Evolutionary conservation across 2,888 invertebrate species (phyloP).

Genomic region (Arrhopalites spinosus): DNA sequence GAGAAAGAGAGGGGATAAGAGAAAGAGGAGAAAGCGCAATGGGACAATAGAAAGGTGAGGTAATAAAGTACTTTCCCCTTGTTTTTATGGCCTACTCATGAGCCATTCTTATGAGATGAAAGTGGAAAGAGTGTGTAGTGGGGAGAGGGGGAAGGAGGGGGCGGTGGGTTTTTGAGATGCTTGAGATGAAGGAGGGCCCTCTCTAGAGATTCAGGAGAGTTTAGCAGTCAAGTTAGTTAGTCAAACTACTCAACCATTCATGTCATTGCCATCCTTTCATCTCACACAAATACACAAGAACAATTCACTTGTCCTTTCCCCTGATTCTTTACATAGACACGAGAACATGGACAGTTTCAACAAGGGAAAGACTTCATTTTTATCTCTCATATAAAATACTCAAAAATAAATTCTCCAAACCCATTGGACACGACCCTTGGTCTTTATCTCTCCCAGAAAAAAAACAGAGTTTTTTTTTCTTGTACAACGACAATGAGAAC

Average conservation of each 20-base stretch:
- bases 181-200: slow-evolving; percentile 3
- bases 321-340: background rate
- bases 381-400: too few relatives aligned
- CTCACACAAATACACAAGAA: slow-evolving; percentile 1
- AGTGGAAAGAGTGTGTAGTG: slow-evolving; percentile 19
- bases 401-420: too few relatives aligned
- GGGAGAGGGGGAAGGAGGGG: background rate
- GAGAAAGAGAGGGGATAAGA: background rate
- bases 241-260: slow-evolving; percentile 5
- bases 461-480: too few relatives aligned
- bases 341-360: too few relatives aligned
- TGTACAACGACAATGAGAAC: too few relatives aligned
- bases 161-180: too few relatives aligned
- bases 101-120: slow-evolving; percentile 39
- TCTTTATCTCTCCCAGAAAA: too few relatives aligned
- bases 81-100: slow-evolving; percentile 40
- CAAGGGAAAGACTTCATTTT: too few relatives aligned
- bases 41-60: slow-evolving; percentile 31
- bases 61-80: slow-evolving; percentile 44
- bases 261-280: slow-evolving; percentile 9
- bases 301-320: background rate
- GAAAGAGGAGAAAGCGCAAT: background rate
- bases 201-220: slow-evolving; percentile 35
- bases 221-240: slow-evolving; percentile 22
- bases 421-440: too few relatives aligned